Evolutionary conservation across 2,888 invertebrate species (phyloP), one percentile per base, ranked within the genome.

Genomic region (Ryuthela nishihirai): DNA sequence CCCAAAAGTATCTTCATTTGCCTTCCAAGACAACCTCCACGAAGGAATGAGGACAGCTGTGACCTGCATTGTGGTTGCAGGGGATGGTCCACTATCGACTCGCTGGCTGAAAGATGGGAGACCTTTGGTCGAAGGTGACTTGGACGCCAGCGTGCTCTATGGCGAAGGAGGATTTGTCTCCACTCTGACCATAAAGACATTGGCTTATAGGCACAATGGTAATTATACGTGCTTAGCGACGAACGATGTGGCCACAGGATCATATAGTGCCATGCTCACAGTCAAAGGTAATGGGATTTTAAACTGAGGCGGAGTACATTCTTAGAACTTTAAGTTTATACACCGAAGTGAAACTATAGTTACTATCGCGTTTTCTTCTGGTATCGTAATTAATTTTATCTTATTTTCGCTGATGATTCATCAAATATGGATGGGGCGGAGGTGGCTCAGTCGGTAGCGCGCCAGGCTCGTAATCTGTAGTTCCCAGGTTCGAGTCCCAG

Each of bases 51-150:
- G 63, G 20, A 54, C 60, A 10, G 60, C 60, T 0, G 54, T 60
- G 9, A 58, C 60, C 0, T 63, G 63, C 25, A 54, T 63, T 1
- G 63, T 63, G 4, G 53, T 52, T 2, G 63, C 54, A n/a, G 63
- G 63, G 3, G 63, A 65, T 25, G 48, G 53, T 7, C 75, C 75
- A 15, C 69, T 76, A 39, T 67, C 66, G 15, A 71, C 75, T 12
- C 62, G 65, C n/a, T 76, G 75, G 75, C 65, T 71, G 18, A 73
- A 73, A 55, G 73, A 75, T 64, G 72, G 71, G 1, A 52, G 67
- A n/a, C 65, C 67, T 5, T 69, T 75, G 32, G 69, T 71, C 2
- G 52, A 52, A 12, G 42, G 41, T 20, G 38, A 25, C 0, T 25
- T 59, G 7, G 50, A 53, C 17, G 59, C 52, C 0, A 46, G 46